A percentile compares a stretch with the other conserved stretches of the same genome.
These are phyloP conservation scores for Aporrectodea caliginosa DNA, from an alignment of 1,140 invertebrate species.

Conservation along the genomic window DNA sequence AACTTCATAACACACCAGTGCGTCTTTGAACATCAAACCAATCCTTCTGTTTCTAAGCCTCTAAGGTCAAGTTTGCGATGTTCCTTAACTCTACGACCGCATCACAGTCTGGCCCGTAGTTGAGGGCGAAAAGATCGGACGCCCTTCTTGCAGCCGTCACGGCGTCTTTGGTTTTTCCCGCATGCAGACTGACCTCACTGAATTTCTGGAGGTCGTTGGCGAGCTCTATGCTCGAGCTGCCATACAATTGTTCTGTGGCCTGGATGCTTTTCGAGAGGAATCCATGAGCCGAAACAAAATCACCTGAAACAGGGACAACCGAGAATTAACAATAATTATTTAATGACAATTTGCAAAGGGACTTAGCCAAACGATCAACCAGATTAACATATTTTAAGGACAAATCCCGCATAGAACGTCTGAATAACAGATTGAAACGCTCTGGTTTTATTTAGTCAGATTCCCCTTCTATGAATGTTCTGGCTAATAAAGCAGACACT, in stretches of 20 bases:
- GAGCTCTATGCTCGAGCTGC: conserved; percentile 60
- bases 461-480: too few relatives aligned
- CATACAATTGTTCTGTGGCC: conserved; percentile 59
- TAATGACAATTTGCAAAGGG: too few relatives aligned
- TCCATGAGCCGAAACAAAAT: conserved; percentile 50
- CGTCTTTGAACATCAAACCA: too few relatives aligned
- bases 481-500: too few relatives aligned
- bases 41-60: too few relatives aligned
- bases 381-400: too few relatives aligned
- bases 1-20: too few relatives aligned
- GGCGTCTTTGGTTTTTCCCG: conserved; percentile 6
- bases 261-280: conserved; percentile 57
- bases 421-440: too few relatives aligned
- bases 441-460: too few relatives aligned
- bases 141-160: neutral
- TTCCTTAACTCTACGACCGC: neutral
- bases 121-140: neutral
- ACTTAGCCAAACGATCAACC: too few relatives aligned
- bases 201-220: conserved; percentile 59
- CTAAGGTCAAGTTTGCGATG: neutral
- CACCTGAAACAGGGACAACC: conserved; percentile 38
- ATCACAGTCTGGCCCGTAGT: conserved; percentile 19
- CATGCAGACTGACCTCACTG: conserved; percentile 44
- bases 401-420: too few relatives aligned
- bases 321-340: too few relatives aligned